Evolutionary conservation across 2,888 invertebrate genomes (phyloP).

Genomic region (Muschampia plurimacula): DNA sequence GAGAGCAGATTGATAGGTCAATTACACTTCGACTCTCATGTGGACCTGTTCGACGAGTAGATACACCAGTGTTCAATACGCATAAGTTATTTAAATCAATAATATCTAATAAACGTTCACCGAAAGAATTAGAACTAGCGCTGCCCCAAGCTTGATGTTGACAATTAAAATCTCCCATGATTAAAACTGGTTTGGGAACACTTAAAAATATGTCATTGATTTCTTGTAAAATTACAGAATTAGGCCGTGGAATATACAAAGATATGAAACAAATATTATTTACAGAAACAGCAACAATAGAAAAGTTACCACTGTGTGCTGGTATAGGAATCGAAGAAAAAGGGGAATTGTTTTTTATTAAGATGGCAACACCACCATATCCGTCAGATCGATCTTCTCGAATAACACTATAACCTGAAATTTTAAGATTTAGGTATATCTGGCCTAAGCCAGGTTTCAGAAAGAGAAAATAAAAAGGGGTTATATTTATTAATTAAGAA

Average conservation of each 20-base stretch:
- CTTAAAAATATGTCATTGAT: neutral
- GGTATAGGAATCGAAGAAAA: neutral
- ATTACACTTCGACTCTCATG: neutral
- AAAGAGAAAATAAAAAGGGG: neutral
- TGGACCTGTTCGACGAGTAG: slow-evolving; percentile 4
- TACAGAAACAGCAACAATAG: neutral
- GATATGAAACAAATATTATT: neutral
- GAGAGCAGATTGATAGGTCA: neutral
- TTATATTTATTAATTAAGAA: neutral
- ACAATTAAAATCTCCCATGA: no score
- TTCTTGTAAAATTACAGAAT: neutral
- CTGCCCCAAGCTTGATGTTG: no score
- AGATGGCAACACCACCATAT: neutral
- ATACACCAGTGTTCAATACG: neutral
- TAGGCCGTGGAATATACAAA: neutral
- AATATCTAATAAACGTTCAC: no score
- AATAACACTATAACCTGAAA: neutral
- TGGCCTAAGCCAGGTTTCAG: slow-evolving; percentile 4
- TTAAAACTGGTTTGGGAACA: neutral
- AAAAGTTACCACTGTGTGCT: neutral
- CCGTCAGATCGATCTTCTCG: neutral
- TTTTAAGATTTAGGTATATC: neutral
- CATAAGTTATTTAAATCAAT: no score
- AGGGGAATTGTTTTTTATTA: neutral
- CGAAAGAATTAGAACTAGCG: no score